Percentiles rank a stretch among this genome's conserved stretches.
These are phyloP conservation scores for Megaceryle alcyon DNA, from an alignment of 2,797 vertebrate species.

Conservation along the genomic window DNA sequence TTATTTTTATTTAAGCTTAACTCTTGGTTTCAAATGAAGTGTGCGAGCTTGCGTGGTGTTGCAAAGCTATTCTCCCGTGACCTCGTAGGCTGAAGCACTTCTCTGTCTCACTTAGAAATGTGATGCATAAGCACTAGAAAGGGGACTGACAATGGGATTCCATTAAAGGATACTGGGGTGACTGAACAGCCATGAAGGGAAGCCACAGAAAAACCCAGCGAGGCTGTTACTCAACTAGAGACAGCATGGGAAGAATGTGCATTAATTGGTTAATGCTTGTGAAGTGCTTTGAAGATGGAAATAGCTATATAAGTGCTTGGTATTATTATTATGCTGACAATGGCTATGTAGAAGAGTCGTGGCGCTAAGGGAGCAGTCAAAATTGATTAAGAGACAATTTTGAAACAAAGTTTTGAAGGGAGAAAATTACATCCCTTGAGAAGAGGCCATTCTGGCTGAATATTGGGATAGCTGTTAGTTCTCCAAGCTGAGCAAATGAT, in stretches of 20 bases:
- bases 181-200: not conserved
- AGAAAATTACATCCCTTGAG: conserved; percentile 15
- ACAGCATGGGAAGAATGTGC: not conserved
- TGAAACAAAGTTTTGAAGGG: conserved; percentile 19
- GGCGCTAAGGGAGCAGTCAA: not conserved
- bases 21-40: not conserved
- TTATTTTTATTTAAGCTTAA: not conserved
- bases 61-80: accelerated
- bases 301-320: not conserved
- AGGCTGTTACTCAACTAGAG: not conserved
- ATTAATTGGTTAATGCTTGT: conserved; percentile 33
- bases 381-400: conserved; percentile 35
- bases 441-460: not conserved
- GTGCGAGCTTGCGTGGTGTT: not conserved
- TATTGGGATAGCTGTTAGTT: not conserved
- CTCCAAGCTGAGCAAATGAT: not conserved
- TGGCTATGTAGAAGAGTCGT: not conserved
- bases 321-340: conserved; percentile 3
- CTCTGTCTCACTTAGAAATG: not conserved
- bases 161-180: not conserved
- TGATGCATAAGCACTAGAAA: not conserved
- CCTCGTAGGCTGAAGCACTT: not conserved
- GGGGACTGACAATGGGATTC: not conserved
- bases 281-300: conserved; percentile 41
- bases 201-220: not conserved